A percentile compares a stretch with the other conserved stretches of the same genome.
Evolutionary conservation across 2,797 vertebrate species (phyloP).

Genomic region (Lacerta viridis): DNA sequence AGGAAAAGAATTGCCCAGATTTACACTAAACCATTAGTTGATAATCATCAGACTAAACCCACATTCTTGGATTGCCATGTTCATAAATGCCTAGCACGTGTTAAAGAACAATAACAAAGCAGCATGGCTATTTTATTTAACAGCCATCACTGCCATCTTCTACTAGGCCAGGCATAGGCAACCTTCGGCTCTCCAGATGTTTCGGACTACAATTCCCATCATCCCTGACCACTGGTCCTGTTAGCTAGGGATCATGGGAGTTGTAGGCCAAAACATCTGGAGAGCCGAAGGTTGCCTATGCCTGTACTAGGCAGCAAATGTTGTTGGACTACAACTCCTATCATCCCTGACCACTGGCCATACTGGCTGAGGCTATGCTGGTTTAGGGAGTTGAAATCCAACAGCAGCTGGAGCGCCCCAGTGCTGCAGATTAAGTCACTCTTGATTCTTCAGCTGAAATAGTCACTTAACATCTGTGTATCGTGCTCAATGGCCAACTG

Average conservation of each 20-base stretch:
- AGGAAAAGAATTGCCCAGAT: too few relatives aligned
- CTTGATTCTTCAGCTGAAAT: neutral
- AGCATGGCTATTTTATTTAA: neutral
- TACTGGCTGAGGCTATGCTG: neutral
- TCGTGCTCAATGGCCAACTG: neutral
- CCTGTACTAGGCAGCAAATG: neutral
- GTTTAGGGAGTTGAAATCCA: neutral
- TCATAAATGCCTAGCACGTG: neutral
- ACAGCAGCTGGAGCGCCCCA: neutral
- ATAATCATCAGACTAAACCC: neutral
- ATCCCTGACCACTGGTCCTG: too few relatives aligned
- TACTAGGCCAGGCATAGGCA: too few relatives aligned
- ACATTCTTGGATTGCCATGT: neutral
- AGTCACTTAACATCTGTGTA: neutral
- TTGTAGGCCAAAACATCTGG: too few relatives aligned
- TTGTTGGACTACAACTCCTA: neutral
- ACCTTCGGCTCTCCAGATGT: too few relatives aligned
- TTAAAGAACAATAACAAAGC: neutral
- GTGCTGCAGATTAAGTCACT: rapidly evolving
- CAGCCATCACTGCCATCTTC: neutral
- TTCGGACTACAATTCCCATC: too few relatives aligned
- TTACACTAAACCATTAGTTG: too few relatives aligned
- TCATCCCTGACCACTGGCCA: neutral
- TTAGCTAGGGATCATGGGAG: too few relatives aligned
- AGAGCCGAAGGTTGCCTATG: too few relatives aligned